Evolutionary conservation across 2,888 invertebrate genomes (phyloP).

Genomic region (Drosophila siamana): DNA sequence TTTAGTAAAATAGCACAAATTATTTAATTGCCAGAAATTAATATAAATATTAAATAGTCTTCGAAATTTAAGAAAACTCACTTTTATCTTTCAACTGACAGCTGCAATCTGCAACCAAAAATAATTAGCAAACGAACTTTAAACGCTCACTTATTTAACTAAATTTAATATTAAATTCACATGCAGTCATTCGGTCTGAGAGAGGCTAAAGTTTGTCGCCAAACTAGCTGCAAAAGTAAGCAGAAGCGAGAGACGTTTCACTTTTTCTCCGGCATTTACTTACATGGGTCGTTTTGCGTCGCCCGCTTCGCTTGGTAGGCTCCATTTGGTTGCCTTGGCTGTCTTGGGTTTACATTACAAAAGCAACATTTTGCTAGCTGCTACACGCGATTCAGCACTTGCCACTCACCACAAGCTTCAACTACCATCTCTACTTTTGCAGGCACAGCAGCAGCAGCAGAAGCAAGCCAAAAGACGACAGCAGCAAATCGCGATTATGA

Average conservation of each 20-base stretch:
- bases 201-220: constrained; percentile 1
- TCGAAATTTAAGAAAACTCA: too few relatives aligned
- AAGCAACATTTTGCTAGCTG: constrained; percentile 75
- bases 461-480: constrained; percentile 68
- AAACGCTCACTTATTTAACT: not conserved
- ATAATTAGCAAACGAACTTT: not conserved
- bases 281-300: not conserved
- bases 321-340: constrained; percentile 16
- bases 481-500: constrained; percentile 78
- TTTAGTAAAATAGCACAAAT: too few relatives aligned
- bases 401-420: constrained; percentile 46
- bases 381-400: constrained; percentile 72
- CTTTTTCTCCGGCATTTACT: constrained; percentile 11
- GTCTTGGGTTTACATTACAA: constrained; percentile 69
- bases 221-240: constrained; percentile 8
- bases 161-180: not conserved
- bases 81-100: too few relatives aligned
- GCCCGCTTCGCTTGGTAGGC: too few relatives aligned
- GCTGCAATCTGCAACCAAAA: too few relatives aligned
- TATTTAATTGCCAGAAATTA: too few relatives aligned
- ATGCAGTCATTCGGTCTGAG: not conserved
- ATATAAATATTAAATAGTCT: too few relatives aligned
- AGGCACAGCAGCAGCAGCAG: constrained; percentile 49
- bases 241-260: not conserved
- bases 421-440: constrained; percentile 47